These are phyloP conservation scores for Chlorospingus semifuscus DNA, from an alignment of 2,797 vertebrate species.

Conservation along the genomic window DNA sequence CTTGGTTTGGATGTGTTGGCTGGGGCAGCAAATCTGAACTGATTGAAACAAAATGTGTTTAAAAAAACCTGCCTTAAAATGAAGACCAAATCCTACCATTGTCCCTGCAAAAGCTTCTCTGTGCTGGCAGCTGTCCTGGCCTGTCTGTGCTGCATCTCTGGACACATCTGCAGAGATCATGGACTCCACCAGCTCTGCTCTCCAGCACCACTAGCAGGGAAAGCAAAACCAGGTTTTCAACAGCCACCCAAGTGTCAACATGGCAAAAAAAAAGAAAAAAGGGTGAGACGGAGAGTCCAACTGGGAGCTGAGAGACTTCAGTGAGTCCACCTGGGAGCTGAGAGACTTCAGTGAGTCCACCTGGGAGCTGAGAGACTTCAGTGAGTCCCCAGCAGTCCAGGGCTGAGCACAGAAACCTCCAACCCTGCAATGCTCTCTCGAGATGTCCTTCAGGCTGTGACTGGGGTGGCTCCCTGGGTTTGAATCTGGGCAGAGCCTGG, in stretches of 20 bases:
- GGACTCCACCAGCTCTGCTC: background rate
- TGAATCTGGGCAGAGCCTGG: background rate
- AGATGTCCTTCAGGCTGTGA: background rate
- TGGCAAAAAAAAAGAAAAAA: background rate
- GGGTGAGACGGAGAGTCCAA: background rate
- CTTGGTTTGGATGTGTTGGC: background rate
- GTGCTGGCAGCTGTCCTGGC: background rate
- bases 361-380: too few relatives aligned
- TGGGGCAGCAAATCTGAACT: background rate
- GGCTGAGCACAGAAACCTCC: fast-evolving
- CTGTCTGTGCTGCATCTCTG: background rate
- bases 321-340: background rate
- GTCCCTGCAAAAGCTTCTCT: background rate
- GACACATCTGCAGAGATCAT: background rate
- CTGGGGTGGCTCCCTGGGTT: background rate
- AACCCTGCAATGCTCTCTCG: fast-evolving
- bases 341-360: background rate
- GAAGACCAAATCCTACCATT: background rate
- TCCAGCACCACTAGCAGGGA: background rate
- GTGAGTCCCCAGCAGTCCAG: background rate
- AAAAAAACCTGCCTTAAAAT: background rate
- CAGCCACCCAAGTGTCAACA: background rate
- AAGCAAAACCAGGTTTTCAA: background rate
- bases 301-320: background rate
- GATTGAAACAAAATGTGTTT: background rate